These are phyloP conservation scores for Apis cerana DNA, from an alignment of 1,140 invertebrate genomes.

Conservation along the genomic window DNA sequence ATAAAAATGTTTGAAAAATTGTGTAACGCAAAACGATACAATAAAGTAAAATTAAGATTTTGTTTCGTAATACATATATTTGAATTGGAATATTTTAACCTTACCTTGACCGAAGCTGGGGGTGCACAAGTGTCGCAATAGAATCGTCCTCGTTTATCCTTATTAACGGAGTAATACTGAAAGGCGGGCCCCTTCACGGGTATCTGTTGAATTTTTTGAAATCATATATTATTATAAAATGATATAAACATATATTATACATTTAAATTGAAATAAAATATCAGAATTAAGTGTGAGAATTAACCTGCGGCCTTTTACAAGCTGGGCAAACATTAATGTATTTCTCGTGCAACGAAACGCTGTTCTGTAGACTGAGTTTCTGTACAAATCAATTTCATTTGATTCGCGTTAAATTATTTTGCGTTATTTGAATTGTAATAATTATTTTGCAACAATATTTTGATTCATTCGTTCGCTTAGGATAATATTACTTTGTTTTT, in stretches of 20 bases:
- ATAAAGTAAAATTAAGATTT: background rate
- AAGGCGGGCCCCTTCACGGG: background rate
- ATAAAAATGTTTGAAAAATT: background rate
- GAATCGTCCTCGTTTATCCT: conserved; percentile 35
- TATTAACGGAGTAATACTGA: conserved; percentile 25
- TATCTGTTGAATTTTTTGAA: background rate
- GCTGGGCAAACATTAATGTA: background rate
- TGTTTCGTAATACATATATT: background rate
- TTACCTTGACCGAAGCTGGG: conserved; percentile 9
- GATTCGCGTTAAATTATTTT: too few species aligned
- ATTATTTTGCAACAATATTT: too few species aligned
- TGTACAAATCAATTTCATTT: too few species aligned
- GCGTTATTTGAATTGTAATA: too few species aligned
- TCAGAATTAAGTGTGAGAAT: too few species aligned
- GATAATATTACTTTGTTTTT: too few species aligned
- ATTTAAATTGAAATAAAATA: background rate
- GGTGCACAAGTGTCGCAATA: conserved; percentile 51
- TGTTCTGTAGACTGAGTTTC: background rate
- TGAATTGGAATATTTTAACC: background rate
- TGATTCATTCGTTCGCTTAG: too few species aligned
- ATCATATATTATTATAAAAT: background rate
- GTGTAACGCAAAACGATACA: too few species aligned
- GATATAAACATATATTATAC: background rate
- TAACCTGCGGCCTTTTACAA: conserved; percentile 32
- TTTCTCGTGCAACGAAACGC: background rate